Base-by-base conservation (phyloP, 2,797 vertebrate species). In the Cryptoprocta ferox region DNA sequence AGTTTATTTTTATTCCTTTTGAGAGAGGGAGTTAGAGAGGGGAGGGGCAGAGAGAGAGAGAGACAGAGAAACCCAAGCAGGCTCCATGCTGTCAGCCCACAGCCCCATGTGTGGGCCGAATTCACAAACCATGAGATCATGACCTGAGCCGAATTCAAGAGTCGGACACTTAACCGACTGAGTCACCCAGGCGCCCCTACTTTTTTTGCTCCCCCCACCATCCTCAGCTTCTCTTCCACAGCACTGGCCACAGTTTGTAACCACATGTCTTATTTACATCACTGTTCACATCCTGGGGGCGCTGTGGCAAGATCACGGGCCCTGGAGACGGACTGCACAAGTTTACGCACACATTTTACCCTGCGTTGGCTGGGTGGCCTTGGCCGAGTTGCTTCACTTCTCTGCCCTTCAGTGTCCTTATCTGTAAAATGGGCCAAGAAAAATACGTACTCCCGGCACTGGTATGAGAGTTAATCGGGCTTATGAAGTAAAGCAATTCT, bases 381-480 rank as follows among this genome's bases (percentile, higher is more conserved):
- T 3, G 42, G 35, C 50, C 32, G 4, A 16, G 5, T 2, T 12
- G 26, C n/a, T 42, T 2, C 35, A 1, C 7, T 32, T 32, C 26
- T 65, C 71, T 45, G 39, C 26, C 37, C 32, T 21, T 13, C 28
- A 0, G 37, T 26, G 50, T 71, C 68, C 37, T 59, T 0, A 7
- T 63, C 68, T 59, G 45, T 59, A 3, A 45, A 42, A 63, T n/a
- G 19, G 24, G 1, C 5, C 63, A 11, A 66, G 28, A 30, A 59
- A 32, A 19, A 28, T 13, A 7, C 9, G 15, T 18, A 6, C 19
- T 6, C 0, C 1, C 1, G 4, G 39, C 35, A 3, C 59, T 24
- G 35, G 18, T 9, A 13, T 24, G 37, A 9, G 5, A 9, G 5
- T 28, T 11, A 50, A 15, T 30, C 0, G 53, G 15, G 68, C 21